These are phyloP conservation scores for Hippopotamyrus pictus DNA, from an alignment of 2,797 vertebrate species.

Conservation along the genomic window DNA sequence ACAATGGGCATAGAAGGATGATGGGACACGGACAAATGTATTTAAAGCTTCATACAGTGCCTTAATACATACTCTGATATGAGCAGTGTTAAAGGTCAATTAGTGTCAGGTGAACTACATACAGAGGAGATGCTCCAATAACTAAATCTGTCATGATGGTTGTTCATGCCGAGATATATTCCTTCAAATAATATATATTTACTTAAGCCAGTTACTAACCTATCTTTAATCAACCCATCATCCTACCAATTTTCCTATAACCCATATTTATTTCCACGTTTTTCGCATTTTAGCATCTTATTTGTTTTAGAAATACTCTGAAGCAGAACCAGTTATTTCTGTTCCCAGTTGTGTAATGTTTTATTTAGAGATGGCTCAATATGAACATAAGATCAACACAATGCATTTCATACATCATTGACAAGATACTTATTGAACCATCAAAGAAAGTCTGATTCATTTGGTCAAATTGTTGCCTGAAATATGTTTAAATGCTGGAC, in stretches of 20 bases:
- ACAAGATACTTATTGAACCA: not conserved
- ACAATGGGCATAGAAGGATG: not conserved
- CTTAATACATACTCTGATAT: not conserved
- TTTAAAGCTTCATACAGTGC: not conserved
- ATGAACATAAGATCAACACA: not conserved
- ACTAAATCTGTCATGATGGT: not conserved
- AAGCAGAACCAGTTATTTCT: not conserved
- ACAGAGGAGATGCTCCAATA: not conserved
- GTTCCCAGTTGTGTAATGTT: not conserved
- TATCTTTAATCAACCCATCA: not conserved
- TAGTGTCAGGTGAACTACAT: not conserved
- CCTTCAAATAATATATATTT: not conserved
- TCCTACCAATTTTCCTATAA: not conserved
- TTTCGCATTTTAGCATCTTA: not conserved
- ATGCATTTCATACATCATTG: not conserved
- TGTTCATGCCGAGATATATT: not conserved
- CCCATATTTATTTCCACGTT: not conserved
- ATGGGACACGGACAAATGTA: not conserved
- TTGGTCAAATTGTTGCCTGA: not conserved
- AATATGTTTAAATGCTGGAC: not conserved
- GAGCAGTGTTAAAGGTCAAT: not conserved
- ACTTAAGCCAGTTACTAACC: not conserved
- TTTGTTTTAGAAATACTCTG: not conserved
- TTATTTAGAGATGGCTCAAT: not conserved
- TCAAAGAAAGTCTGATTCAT: not conserved